These are phyloP conservation scores for Altica lythri DNA, from an alignment of 2,888 invertebrate species.

Conservation along the genomic window DNA sequence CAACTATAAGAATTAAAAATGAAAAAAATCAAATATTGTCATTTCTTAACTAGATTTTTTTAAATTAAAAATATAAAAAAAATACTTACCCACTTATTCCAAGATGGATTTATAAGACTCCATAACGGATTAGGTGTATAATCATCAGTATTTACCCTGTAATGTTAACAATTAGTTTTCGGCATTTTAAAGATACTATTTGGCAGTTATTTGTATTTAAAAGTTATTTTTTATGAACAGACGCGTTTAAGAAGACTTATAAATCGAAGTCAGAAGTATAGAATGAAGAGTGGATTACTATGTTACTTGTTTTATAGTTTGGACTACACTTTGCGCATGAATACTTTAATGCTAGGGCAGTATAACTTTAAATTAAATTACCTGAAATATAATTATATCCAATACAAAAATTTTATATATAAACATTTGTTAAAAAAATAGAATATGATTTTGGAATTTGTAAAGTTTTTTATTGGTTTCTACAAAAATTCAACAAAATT, in stretches of 20 bases:
- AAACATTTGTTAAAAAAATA: background rate
- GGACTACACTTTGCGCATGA: conserved; percentile 25
- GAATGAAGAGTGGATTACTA: conserved; percentile 38
- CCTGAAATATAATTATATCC: too few relatives aligned
- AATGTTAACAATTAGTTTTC: conserved; percentile 39
- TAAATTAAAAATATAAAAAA: conserved; percentile 5
- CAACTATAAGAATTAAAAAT: too few relatives aligned
- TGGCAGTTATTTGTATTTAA: background rate
- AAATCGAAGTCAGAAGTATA: conserved; percentile 29
- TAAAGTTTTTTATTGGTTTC: too few relatives aligned
- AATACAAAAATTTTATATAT: background rate
- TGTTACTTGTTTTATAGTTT: conserved; percentile 39
- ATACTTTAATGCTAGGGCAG: too few relatives aligned
- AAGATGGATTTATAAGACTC: conserved; percentile 33
- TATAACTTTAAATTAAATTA: too few relatives aligned
- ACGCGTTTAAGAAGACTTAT: background rate
- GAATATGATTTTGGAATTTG: background rate
- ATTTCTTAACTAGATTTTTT: conserved; percentile 7
- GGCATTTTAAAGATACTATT: conserved; percentile 34
- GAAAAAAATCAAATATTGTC: too few relatives aligned
- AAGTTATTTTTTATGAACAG: background rate
- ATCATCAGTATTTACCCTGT: conserved; percentile 34
- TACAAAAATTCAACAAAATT: too few relatives aligned
- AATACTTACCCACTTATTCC: conserved; percentile 41
- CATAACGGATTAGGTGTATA: conserved; percentile 29